Evolutionary conservation across 2,797 vertebrate genomes (phyloP).

Genomic region (Adelosebastes latens): DNA sequence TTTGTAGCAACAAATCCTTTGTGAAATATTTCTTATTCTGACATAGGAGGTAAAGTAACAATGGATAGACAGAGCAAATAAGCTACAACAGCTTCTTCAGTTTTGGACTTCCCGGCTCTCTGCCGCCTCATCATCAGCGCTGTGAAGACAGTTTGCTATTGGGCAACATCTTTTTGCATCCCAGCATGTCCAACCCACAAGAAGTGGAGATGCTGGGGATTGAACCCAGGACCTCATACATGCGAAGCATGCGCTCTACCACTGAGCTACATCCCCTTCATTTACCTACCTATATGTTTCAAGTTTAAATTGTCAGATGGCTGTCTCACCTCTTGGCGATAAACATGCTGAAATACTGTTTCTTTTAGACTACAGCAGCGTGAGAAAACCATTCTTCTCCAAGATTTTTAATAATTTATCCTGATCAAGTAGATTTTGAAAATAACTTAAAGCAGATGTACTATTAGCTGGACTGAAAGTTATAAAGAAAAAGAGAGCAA

Average conservation of each 20-base stretch:
- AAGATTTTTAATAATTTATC: not conserved
- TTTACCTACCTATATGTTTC: not conserved
- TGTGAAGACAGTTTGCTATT: too few relatives aligned
- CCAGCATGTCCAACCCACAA: too few relatives aligned
- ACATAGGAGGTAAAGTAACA: too few relatives aligned
- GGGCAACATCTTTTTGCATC: too few relatives aligned
- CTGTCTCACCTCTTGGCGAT: not conserved
- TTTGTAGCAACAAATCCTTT: too few relatives aligned
- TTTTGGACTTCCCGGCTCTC: too few relatives aligned
- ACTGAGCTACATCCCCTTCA: conserved; percentile 24
- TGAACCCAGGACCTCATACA: conserved; percentile 14
- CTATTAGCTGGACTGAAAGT: not conserved
- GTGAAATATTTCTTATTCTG: too few relatives aligned
- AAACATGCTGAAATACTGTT: not conserved
- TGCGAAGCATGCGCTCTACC: conserved; percentile 21
- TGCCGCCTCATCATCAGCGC: too few relatives aligned
- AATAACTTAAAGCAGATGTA: not conserved
- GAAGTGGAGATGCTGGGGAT: conserved; percentile 15
- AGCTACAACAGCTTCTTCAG: too few relatives aligned
- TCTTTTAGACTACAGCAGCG: not conserved
- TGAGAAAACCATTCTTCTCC: not conserved
- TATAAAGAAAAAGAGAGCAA: not conserved
- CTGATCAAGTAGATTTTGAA: not conserved
- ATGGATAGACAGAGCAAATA: too few relatives aligned
- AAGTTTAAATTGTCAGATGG: rapidly evolving